Evolutionary conservation across 2,113 vertebrate genomes (phyloP), one percentile per base, ranked within the genome.

Genomic region (Phylloscopus whistleri): DNA sequence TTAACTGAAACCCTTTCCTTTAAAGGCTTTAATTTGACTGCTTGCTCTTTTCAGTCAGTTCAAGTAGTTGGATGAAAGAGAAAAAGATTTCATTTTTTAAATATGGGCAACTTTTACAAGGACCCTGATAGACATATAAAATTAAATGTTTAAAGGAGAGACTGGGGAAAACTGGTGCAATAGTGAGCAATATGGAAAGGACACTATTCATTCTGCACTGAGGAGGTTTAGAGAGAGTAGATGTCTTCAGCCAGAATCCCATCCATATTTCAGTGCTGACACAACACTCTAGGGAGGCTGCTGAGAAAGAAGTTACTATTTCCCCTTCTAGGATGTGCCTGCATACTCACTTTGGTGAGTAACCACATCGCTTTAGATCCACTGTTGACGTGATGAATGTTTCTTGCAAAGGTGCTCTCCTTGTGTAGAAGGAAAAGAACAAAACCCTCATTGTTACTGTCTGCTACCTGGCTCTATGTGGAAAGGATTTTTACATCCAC

Each of bases 371-470:
- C 26, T 70, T 59, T 31, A 84, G 64, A 51, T 51, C 21, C 48
- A 41, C 49, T 0, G 0, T 69, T 69, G 33, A 23, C 6, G 4
- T 63, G 35, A 35, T 3, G 1, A 87, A 81, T 6, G 5, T 33
- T 84, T 41, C 73, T 77, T 63, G 73, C 51, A 81, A 81, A 70
- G 37, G 51, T 3, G 0, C 39, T 77, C 31, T 82, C 19, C 55
- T 37, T 37, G 39, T 41, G 18, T 4, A 37, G 60, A 69, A 84
- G 51, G 7, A 69, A 82, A 83, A 66, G 56, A 89, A 9, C 1
- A 5, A 58, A 5, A 11, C 5, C 9, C 6, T 1, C 16, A 15
- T 31, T 2, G 0, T 39, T 63, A 51, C 28, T 44, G 9, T 43
- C 51, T 84, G 69, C 39, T 43, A 22, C 7, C 2, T 52, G 33